Base-by-base conservation (phyloP, 2,797 vertebrate genomes). In the Phoebastria nigripes region DNA sequence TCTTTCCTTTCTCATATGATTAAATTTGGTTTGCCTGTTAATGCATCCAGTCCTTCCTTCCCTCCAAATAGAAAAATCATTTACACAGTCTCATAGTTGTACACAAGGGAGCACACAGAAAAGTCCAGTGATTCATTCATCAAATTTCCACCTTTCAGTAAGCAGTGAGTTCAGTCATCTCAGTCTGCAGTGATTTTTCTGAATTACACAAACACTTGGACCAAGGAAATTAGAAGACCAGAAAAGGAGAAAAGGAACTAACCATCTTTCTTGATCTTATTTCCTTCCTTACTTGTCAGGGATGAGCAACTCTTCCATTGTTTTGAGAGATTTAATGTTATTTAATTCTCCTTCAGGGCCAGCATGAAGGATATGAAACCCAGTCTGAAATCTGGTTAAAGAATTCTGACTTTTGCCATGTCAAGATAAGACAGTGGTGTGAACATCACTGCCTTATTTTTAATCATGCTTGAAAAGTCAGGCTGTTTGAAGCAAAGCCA, bases 401-500 rank as follows among this genome's bases (percentile, higher is more conserved):
- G 47, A 77, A 82, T 82, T 85, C 59, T 86, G 49, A 8, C 74
- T 90, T 96, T 92, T 96, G 65, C 92, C 39, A 25, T 77, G 63
- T 87, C 39, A 79, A 92, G 47, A 37, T 83, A 85, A 79, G 74
- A 93, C 1, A 18, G 42, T 37, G 17, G n/a, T 84, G 74, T 94
- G 92, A 95, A 85, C 77, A 58, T 87, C 73, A 79, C 51, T 88
- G 88, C 41, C 76, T 95, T 87, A 51, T 66, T 95, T 96, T 91
- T 41, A 89, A 85, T 89, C 37, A 70, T 67, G 78, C 78, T 91
- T 97, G 83, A 93, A 80, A 94, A 92, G 89, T 94, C 78, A 87
- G 54, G 10, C 69, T 82, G 33, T 92, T 91, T 84, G 37, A 86
- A 89, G 78, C 41, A 92, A 95, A 95, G 35, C 66, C 44, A 69